Conservation (phyloP, 2,113 vertebrate species). For the Cynoglossus semilaevis region DNA sequence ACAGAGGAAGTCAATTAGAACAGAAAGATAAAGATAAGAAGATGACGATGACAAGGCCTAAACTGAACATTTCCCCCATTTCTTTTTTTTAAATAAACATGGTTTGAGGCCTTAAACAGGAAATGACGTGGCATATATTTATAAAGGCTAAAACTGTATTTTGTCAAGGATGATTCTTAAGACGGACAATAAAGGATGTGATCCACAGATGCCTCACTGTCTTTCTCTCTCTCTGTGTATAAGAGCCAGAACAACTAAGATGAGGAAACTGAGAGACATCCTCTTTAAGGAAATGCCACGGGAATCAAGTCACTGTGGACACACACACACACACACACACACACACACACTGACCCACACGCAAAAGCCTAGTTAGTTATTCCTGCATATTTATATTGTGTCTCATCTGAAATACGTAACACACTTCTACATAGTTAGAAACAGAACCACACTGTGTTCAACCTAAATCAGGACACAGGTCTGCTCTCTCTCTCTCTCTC, state of each 20-base stretch:
- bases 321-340: conserved; percentile 29
- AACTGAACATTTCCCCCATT: no score
- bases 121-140: no score
- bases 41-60: no score
- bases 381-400: background rate
- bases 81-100: no score
- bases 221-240: conserved; percentile 7
- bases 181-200: background rate
- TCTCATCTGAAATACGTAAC: conserved; percentile 14
- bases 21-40: no score
- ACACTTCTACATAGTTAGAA: conserved; percentile 21
- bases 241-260: conserved; percentile 47
- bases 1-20: no score
- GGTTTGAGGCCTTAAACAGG: no score
- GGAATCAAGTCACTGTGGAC: conserved; percentile 67
- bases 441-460: conserved; percentile 14
- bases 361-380: no score
- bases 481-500: background rate
- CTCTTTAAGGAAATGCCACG: conserved; percentile 78
- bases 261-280: conserved; percentile 42
- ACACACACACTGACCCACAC: conserved; percentile 31
- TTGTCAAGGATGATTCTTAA: background rate
- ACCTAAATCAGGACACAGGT: conserved; percentile 3
- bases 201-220: background rate
- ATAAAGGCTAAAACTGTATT: no score